Evolutionary conservation across 2,797 vertebrate species (phyloP), one percentile per base, ranked within the genome.

Genomic region (Rhinogobio ventralis): DNA sequence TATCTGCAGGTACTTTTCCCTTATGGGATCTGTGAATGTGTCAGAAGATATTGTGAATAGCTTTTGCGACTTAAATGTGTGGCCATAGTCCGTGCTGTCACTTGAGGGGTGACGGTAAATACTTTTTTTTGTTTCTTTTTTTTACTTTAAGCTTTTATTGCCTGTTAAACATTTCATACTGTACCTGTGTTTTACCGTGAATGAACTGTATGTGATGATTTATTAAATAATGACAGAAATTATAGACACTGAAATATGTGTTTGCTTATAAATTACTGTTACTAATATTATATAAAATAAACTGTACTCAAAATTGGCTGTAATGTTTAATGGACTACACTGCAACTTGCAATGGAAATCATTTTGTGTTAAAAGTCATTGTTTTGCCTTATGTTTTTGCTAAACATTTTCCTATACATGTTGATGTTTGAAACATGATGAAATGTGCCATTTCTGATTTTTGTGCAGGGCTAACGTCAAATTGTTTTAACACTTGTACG

Each of bases 21-120:
- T 46, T 55, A 62, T 74, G 68, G 57, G 81, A 86, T 84, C 79
- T 87, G 86, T 90, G 86, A 89, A 89, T 85, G 87, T 90, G 87
- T 85, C 83, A 69, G 82, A 85, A 82, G 82, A 85, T 86, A 76
- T 84, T 88, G 86, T 89, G 90, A 85, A 88, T 87, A 87, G 85
- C 71, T 84, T 79, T 79, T 83, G 69, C 73, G 71, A 68, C 46
- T 67, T 51, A 53, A 76, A 66, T 67, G 36, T 74, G 71, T 49
- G 67, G 67, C 53, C 75, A 73, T 74, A 57, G 64, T 79, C 28
- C 36, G 25, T 14, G 33, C 68, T 76, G 60, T 75, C 55, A 68
- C 39, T 28, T 80, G 76, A 62, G 76, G 57, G 46, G 7, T 84
- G 77, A 76, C 28, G 1, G 64, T 39, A 77, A 76, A 79, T 51